Conservation (phyloP, 2,113 vertebrate species). For the Microcebus lehilahytsara region DNA sequence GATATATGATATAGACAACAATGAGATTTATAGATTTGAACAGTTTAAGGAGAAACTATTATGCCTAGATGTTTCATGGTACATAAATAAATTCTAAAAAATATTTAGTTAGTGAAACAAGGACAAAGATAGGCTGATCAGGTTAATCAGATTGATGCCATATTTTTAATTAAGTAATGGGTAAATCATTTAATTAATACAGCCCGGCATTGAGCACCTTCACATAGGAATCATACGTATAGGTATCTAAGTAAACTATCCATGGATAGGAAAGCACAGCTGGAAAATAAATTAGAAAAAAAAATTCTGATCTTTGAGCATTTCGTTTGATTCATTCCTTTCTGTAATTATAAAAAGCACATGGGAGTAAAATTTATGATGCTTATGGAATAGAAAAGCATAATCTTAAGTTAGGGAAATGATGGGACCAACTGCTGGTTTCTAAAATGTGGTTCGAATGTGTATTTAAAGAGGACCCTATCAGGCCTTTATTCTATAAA, state of each 20-base stretch:
- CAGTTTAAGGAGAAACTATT: neutral
- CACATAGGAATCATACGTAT: neutral
- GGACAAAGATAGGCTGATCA: neutral
- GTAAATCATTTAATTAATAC: neutral
- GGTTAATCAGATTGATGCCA: neutral
- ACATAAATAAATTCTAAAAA: neutral
- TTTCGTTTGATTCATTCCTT: slow-evolving; percentile 73
- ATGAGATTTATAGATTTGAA: neutral
- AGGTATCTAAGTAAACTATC: neutral
- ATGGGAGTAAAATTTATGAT: slow-evolving; percentile 72
- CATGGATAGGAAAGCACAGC: slow-evolving; percentile 44
- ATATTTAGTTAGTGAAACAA: neutral
- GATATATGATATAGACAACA: neutral
- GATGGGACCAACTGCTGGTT: slow-evolving; percentile 70
- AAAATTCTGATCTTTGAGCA: slow-evolving; percentile 54
- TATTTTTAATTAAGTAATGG: neutral
- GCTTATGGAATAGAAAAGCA: slow-evolving; percentile 33
- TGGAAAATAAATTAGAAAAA: slow-evolving; percentile 70
- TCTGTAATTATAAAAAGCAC: slow-evolving; percentile 72
- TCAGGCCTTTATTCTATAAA: slow-evolving; percentile 73
- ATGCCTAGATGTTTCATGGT: neutral
- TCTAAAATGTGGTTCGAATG: slow-evolving; percentile 69
- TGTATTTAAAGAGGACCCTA: slow-evolving; percentile 71
- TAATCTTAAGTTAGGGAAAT: slow-evolving; percentile 65
- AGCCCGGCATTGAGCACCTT: neutral